A percentile compares a stretch with the other conserved stretches of the same genome.
Conservation (phyloP, 2,888 invertebrate species). For the Morpho achilles region DNA sequence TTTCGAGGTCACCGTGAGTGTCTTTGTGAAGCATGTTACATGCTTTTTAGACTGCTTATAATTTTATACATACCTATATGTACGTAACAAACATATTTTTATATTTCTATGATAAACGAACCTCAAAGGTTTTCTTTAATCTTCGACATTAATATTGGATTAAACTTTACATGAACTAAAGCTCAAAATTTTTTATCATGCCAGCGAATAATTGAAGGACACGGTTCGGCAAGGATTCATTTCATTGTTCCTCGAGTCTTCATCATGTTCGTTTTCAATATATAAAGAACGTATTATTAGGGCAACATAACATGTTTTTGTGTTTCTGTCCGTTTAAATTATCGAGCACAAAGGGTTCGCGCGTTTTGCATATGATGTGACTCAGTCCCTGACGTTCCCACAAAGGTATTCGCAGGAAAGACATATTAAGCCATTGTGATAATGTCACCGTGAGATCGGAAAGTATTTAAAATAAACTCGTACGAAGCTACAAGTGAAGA, state of each 20-base stretch:
- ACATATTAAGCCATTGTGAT: constrained; percentile 61
- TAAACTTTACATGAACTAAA: constrained; percentile 34
- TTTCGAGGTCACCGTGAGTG: constrained; percentile 67
- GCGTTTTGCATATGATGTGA: constrained; percentile 51
- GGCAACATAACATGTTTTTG: constrained; percentile 30
- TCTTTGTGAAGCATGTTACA: constrained; percentile 65
- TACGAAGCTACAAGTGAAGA: constrained; percentile 9
- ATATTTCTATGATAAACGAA: constrained; percentile 3
- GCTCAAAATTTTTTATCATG: constrained; percentile 33
- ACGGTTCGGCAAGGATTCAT: constrained; percentile 27
- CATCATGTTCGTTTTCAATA: constrained; percentile 19
- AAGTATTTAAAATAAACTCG: constrained; percentile 28
- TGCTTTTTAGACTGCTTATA: constrained; percentile 46
- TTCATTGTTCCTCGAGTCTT: constrained; percentile 40
- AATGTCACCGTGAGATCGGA: constrained; percentile 63
- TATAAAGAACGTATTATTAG: constrained; percentile 21
- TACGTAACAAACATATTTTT: constrained; percentile 13
- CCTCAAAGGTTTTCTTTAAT: constrained; percentile 1
- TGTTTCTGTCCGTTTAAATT: constrained; percentile 35
- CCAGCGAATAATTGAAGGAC: constrained; percentile 43
- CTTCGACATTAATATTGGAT: constrained; percentile 30
- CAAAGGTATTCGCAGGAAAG: constrained; percentile 66
- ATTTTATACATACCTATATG: constrained; percentile 31
- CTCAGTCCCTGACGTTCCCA: constrained; percentile 64
- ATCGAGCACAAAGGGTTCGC: constrained; percentile 44